Evolutionary conservation across 2,113 vertebrate species (phyloP).

Genomic region (Xyrauchen texanus): DNA sequence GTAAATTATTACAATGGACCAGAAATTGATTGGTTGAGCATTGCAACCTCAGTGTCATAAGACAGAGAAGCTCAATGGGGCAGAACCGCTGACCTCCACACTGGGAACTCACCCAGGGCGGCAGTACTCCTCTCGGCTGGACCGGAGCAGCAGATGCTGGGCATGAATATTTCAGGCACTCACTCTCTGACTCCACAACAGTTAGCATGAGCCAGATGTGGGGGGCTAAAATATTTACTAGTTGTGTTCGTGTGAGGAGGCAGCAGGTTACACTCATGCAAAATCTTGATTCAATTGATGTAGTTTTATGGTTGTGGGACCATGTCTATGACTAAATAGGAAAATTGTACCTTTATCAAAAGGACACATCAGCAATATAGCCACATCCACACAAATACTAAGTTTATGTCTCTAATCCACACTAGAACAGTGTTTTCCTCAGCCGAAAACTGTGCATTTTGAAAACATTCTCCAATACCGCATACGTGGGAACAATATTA

Average conservation of each 20-base stretch:
- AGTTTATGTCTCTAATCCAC: too few species aligned
- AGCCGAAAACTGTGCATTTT: too few species aligned
- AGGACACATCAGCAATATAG: too few species aligned
- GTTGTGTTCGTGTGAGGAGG: constrained; percentile 48
- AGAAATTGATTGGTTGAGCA: not conserved
- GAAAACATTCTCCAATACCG: too few species aligned
- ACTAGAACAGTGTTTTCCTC: too few species aligned
- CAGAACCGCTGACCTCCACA: constrained; percentile 28
- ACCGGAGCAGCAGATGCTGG: constrained; percentile 72
- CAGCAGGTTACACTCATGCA: constrained; percentile 51
- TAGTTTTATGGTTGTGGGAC: too few species aligned
- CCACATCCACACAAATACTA: too few species aligned
- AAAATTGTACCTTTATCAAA: too few species aligned
- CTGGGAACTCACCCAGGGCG: not conserved
- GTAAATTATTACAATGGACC: constrained; percentile 15
- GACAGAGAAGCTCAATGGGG: not conserved
- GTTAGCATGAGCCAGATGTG: constrained; percentile 81
- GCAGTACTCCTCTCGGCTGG: constrained; percentile 48
- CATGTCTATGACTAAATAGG: too few species aligned
- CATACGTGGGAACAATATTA: too few species aligned
- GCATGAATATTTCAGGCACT: constrained; percentile 79
- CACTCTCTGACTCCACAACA: constrained; percentile 71
- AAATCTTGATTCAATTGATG: not conserved
- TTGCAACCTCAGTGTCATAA: not conserved
- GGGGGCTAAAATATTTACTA: constrained; percentile 80